Evolutionary conservation across 2,797 vertebrate genomes (phyloP), one percentile per base, ranked within the genome.

Genomic region (Choloepus didactylus): DNA sequence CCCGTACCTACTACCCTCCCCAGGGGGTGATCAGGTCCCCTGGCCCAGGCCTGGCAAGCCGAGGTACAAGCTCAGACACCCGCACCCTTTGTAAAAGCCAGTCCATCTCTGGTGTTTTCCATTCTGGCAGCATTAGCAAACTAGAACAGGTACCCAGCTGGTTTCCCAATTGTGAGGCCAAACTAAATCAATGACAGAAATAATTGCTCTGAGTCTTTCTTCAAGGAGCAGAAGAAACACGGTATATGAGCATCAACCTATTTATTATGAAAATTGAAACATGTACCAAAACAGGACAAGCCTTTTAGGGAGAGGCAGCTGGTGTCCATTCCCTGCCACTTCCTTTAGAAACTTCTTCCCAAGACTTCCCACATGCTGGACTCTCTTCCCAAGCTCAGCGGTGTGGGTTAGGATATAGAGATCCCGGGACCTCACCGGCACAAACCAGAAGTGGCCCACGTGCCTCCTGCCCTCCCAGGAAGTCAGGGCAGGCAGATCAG

Each of bases 121-220:
- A 44, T 44, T 44, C 41, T 44, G 41, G 41, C 41, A 44, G 41
- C 41, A 44, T 44, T 44, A 44, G 41, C 41, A 44, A 44, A 44
- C 41, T 6, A 44, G 41, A 44, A 44, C 41, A 89, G 38, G 49
- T 11, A 49, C 60, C 85, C 91, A 35, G 75, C 72, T 77, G 85
- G 80, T 73, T 93, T 62, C 75, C 62, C 67, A 69, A 44, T 82
- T 31, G 64, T 64, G 23, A 49, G 92, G 88, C 69, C 75, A 87
- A 49, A 72, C 89, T 76, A 87, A 51, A 64, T 64, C 31, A 31
- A 64, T 56, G 38, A 67, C 49, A 83, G 92, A 82, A 86, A 44
- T 75, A 46, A 83, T 87, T 77, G 41, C 38, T 19, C 38, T 0
- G 5, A 62, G 69, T 73, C 87, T 91, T 9, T 81, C 77, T 91